Percentiles rank a stretch among this genome's conserved stretches.
These are phyloP conservation scores for Papilio demoleus DNA, from an alignment of 2,888 invertebrate species.

Conservation along the genomic window DNA sequence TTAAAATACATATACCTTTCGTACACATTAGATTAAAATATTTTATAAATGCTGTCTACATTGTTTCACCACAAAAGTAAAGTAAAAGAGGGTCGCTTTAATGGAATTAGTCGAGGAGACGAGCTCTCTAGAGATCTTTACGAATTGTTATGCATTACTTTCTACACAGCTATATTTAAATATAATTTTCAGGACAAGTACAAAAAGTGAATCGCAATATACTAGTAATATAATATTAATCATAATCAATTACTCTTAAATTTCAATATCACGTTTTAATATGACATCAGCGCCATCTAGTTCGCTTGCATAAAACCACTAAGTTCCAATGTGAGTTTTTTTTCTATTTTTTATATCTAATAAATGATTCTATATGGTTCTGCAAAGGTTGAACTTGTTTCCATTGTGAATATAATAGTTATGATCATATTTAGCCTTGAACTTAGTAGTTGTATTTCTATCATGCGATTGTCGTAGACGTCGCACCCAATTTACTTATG, in stretches of 20 bases:
- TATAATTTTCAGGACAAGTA: not conserved
- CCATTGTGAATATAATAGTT: not conserved
- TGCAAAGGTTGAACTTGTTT: not conserved
- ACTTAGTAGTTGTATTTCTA: conserved; percentile 16
- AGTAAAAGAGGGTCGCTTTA: not conserved
- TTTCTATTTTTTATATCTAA: not conserved
- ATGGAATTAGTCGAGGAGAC: conserved; percentile 12
- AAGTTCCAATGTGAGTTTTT: no score
- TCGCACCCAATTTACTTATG: conserved; percentile 82
- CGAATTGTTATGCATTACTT: not conserved
- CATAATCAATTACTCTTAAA: not conserved
- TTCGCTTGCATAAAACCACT: not conserved
- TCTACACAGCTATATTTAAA: not conserved
- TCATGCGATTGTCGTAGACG: conserved; percentile 35
- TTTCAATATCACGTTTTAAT: not conserved
- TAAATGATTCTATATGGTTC: no score
- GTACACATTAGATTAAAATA: not conserved
- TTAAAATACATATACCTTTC: not conserved
- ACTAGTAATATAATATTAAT: no score
- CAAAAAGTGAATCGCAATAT: not conserved
- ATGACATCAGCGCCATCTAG: conserved; percentile 4
- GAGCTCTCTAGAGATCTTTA: conserved; percentile 12
- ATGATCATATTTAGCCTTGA: conserved; percentile 1
- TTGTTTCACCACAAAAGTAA: conserved; percentile 12
- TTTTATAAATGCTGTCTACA: not conserved